Conservation (phyloP, 2,113 vertebrate genomes). For the Notothenia rossii region DNA sequence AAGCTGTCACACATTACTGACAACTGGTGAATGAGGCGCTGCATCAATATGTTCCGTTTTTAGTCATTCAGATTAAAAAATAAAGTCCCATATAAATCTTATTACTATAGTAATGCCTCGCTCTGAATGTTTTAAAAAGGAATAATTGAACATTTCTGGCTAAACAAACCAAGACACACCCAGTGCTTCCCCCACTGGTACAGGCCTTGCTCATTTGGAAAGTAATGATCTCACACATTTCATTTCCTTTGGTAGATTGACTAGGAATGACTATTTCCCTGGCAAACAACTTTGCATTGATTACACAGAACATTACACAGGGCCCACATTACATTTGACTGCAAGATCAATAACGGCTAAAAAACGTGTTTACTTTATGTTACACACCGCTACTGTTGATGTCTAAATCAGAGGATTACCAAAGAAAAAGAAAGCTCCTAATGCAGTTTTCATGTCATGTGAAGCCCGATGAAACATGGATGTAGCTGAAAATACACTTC, state of each 20-base stretch:
- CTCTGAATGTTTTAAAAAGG: neutral
- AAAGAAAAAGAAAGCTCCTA: neutral
- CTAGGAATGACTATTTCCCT: conserved; percentile 25
- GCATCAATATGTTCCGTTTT: neutral
- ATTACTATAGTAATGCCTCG: neutral
- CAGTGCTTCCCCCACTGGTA: neutral
- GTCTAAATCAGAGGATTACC: conserved; percentile 8
- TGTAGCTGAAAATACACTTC: conserved; percentile 59
- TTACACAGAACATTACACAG: conserved; percentile 32
- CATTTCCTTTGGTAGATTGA: conserved; percentile 21
- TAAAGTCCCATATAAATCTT: neutral
- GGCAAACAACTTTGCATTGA: conserved; percentile 36
- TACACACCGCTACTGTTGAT: neutral
- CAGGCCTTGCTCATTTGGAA: conserved; percentile 24
- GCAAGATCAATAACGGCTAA: neutral
- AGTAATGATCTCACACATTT: conserved; percentile 36
- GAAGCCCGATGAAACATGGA: conserved; percentile 25
- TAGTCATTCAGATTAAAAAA: neutral
- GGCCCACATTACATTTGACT: conserved; percentile 20
- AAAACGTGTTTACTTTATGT: neutral
- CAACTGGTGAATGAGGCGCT: conserved; percentile 12
- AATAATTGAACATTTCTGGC: neutral
- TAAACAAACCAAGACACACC: conserved; percentile 8
- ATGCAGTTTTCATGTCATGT: conserved; percentile 16
- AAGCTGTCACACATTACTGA: conserved; percentile 1